Evolutionary conservation across 1,140 invertebrate species (phyloP).

Genomic region (Drosophila orena): DNA sequence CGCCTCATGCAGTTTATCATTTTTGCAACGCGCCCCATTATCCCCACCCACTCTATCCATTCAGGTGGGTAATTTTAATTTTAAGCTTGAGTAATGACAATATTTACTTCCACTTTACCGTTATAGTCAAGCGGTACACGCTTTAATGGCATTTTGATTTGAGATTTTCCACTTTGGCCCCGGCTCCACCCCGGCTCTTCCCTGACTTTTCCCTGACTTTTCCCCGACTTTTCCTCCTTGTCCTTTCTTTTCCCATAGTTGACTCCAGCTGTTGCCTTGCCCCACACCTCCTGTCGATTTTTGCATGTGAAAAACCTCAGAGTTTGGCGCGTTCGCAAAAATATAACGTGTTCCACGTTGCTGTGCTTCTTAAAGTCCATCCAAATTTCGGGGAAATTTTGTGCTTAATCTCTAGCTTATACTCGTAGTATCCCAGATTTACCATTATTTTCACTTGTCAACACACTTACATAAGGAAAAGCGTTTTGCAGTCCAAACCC

Average conservation of each 20-base stretch:
- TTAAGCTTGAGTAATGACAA: conserved; percentile 84
- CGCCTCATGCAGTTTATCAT: conserved; percentile 84
- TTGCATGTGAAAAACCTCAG: conserved; percentile 18
- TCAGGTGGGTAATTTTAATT: conserved; percentile 84
- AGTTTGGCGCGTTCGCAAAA: conserved; percentile 5
- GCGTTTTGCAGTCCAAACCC: background rate
- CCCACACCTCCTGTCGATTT: background rate
- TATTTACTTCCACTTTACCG: conserved; percentile 82
- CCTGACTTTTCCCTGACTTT: conserved; percentile 5
- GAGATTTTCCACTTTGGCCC: conserved; percentile 60
- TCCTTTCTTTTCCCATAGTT: conserved; percentile 17
- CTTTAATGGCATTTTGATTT: conserved; percentile 84
- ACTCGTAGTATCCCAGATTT: no score
- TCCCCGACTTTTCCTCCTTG: background rate
- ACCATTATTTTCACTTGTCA: no score
- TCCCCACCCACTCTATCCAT: conserved; percentile 31
- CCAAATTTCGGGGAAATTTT: background rate
- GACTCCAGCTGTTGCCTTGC: conserved; percentile 34
- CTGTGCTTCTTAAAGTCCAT: background rate
- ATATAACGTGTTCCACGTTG: background rate
- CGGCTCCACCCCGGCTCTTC: background rate
- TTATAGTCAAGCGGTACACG: conserved; percentile 70
- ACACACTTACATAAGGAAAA: no score
- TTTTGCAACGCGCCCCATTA: conserved; percentile 54
- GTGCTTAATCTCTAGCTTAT: background rate